These are phyloP conservation scores for Anseranas semipalmata DNA, from an alignment of 2,113 vertebrate species.

Conservation along the genomic window DNA sequence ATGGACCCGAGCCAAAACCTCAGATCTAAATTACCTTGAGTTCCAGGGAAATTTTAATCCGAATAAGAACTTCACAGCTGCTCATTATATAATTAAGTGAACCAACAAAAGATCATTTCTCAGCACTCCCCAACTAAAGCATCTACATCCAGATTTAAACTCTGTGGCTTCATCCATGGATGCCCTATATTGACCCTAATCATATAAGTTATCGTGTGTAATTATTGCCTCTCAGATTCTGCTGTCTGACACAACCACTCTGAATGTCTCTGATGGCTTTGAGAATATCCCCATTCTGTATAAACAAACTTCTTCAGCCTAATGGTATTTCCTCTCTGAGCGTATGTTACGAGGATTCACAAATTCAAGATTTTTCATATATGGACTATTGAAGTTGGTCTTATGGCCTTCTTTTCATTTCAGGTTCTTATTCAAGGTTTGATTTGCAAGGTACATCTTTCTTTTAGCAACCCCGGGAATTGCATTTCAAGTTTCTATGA, in stretches of 20 bases:
- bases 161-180: background rate
- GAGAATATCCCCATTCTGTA: background rate
- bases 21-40: conserved; percentile 40
- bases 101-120: background rate
- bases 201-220: background rate
- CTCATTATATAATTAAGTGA: conserved; percentile 29
- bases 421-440: background rate
- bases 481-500: background rate
- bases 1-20: conserved; percentile 40
- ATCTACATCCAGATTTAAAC: background rate
- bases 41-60: conserved; percentile 46
- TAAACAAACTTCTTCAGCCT: background rate
- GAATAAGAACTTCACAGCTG: conserved; percentile 44
- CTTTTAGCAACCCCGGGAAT: background rate
- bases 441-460: background rate
- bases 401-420: background rate
- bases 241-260: background rate
- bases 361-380: background rate
- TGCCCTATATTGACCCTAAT: background rate
- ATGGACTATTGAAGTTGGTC: background rate
- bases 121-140: background rate
- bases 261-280: background rate
- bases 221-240: background rate
- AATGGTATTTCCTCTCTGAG: background rate
- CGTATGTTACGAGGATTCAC: background rate